Evolutionary conservation across 2,113 vertebrate genomes (phyloP).

Genomic region (Fukomys damarensis): DNA sequence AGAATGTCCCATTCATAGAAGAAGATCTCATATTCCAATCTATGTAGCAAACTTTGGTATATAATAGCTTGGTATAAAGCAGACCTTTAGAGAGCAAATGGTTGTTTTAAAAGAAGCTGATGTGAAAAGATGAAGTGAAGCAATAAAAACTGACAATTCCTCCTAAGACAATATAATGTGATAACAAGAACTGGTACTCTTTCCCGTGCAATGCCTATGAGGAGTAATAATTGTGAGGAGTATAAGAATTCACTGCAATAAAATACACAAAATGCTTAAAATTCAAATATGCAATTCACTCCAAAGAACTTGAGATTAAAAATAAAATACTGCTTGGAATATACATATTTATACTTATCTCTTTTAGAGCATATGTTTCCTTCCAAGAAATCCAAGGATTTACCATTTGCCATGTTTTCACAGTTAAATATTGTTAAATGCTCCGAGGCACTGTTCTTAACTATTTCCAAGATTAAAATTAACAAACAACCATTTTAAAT

Average conservation of each 20-base stretch:
- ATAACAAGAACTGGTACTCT: slow-evolving; percentile 17
- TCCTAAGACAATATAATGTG: slow-evolving; percentile 52
- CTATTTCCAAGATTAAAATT: slow-evolving; percentile 70
- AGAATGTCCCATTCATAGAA: background rate
- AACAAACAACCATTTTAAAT: slow-evolving; percentile 59
- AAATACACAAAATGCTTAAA: slow-evolving; percentile 58
- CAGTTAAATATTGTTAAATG: slow-evolving; percentile 61
- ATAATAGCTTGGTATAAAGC: slow-evolving; percentile 51
- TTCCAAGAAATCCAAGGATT: slow-evolving; percentile 58
- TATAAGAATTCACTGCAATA: background rate
- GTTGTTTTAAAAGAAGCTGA: slow-evolving; percentile 12
- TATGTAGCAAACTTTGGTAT: background rate
- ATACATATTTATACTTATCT: slow-evolving; percentile 4
- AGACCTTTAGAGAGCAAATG: background rate
- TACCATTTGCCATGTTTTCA: slow-evolving; percentile 28
- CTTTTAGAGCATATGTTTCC: background rate
- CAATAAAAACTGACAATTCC: slow-evolving; percentile 37
- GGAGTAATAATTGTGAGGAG: slow-evolving; percentile 54
- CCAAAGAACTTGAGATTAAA: slow-evolving; percentile 57
- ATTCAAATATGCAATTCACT: slow-evolving; percentile 52
- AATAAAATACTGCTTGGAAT: slow-evolving; percentile 55
- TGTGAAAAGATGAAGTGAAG: background rate
- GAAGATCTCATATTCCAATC: background rate
- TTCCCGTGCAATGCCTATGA: slow-evolving; percentile 29
- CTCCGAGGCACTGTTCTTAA: slow-evolving; percentile 45